phyloP scores from a whole-genome alignment of 1,140 invertebrate genomes.

The Argopecten irradians region DNA sequence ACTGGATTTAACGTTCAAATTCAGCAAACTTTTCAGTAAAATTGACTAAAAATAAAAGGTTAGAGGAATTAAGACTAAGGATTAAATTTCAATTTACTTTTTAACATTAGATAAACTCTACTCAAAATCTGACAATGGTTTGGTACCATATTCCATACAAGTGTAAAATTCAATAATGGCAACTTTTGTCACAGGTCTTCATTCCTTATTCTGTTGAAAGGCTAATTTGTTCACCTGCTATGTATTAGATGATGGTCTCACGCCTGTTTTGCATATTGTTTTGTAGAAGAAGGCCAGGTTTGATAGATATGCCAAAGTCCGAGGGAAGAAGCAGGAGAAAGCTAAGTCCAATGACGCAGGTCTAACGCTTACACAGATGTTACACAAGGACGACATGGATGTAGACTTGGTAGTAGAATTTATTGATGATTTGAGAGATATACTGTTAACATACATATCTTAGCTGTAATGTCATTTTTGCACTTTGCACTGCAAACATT shows the following conservation, averaged over 20 bases:
- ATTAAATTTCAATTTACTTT: background rate
- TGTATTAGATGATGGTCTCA: too few species aligned
- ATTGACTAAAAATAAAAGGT: too few species aligned
- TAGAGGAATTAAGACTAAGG: too few species aligned
- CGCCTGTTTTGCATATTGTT: background rate
- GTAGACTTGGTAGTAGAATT: background rate
- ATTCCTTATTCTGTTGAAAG: too few species aligned
- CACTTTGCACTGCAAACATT: too few species aligned
- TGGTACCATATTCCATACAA: too few species aligned
- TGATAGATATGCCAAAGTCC: background rate
- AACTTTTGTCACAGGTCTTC: too few species aligned
- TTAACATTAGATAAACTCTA: background rate
- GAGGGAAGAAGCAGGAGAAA: conserved; percentile 40
- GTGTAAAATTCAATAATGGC: too few species aligned
- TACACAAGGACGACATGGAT: conserved; percentile 52
- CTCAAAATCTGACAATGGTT: too few species aligned
- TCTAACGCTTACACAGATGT: conserved; percentile 70
- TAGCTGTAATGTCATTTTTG: too few species aligned
- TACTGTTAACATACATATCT: too few species aligned
- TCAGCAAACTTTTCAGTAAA: background rate
- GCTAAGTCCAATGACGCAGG: conserved; percentile 37
- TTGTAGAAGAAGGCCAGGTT: conserved; percentile 48
- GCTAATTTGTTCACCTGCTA: too few species aligned
- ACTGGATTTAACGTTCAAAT: background rate
- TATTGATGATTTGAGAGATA: background rate